Conservation (phyloP, 2,113 vertebrate species). For the Podarcis raffonei region DNA sequence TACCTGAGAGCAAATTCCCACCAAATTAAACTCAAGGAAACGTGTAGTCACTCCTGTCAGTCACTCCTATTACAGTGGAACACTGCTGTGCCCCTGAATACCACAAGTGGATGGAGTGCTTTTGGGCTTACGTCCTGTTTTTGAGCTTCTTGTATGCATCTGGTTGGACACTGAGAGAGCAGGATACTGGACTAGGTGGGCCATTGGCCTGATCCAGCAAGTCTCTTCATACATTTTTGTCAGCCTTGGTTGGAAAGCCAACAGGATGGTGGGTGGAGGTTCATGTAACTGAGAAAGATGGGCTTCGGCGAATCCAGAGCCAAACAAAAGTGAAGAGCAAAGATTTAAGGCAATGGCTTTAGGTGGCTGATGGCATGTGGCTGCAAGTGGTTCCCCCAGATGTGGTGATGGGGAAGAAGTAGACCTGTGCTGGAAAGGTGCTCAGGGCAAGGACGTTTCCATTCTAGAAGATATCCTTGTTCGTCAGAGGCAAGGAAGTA, state of each 20-base stretch:
- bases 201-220: too few species aligned
- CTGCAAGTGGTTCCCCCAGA: not conserved
- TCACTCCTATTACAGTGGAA: fast-evolving
- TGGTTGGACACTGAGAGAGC: too few species aligned
- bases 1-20: not conserved
- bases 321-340: not conserved
- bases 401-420: not conserved
- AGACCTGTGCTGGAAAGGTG: not conserved
- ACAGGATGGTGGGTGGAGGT: not conserved
- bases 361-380: fast-evolving
- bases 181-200: too few species aligned
- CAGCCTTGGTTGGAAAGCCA: too few species aligned
- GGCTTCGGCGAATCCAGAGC: not conserved
- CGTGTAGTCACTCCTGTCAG: not conserved
- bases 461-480: slow-evolving; percentile 33
- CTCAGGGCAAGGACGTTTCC: slow-evolving; percentile 25
- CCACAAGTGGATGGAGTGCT: too few species aligned
- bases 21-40: too few species aligned
- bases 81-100: not conserved
- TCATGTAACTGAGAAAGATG: not conserved
- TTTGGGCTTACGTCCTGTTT: too few species aligned
- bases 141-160: too few species aligned
- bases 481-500: not conserved
- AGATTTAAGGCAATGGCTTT: not conserved
- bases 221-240: too few species aligned